Percentiles rank a stretch among this genome's conserved stretches.
Evolutionary conservation across 2,888 invertebrate species (phyloP).

Genomic region (Pinctada fucata): DNA sequence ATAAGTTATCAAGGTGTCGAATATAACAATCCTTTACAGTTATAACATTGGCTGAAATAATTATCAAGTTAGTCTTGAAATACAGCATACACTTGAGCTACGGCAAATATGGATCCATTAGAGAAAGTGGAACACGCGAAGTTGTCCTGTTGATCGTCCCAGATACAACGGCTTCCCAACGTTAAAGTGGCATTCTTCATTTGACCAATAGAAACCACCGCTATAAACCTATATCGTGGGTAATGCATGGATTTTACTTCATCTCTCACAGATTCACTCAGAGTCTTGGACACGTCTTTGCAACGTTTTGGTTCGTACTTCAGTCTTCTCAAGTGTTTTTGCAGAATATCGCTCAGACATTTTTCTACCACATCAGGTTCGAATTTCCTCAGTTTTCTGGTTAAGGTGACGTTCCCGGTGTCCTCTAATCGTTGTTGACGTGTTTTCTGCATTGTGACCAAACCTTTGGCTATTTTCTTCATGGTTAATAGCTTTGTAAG

Average conservation of each 20-base stretch:
- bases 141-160: conserved; percentile 43
- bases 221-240: conserved; percentile 52
- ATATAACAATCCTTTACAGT: too few relatives aligned
- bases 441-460: conserved; percentile 18
- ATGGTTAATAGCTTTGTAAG: conserved; percentile 15
- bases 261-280: conserved; percentile 48
- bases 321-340: conserved; percentile 35
- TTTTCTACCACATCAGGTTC: conserved; percentile 35
- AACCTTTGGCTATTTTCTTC: conserved; percentile 20
- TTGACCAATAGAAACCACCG: conserved; percentile 48
- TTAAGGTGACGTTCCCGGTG: conserved; percentile 47
- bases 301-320: conserved; percentile 49
- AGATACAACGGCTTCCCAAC: conserved; percentile 47
- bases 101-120: conserved; percentile 43
- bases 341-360: conserved; percentile 41
- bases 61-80: conserved; percentile 45
- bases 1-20: too few relatives aligned
- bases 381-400: conserved; percentile 47
- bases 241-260: conserved; percentile 51
- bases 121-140: conserved; percentile 42
- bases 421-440: conserved; percentile 44
- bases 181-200: conserved; percentile 40
- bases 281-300: conserved; percentile 35
- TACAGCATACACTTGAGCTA: conserved; percentile 48
- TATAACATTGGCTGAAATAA: too few relatives aligned